These are phyloP conservation scores for Neuroscelio doddi DNA, from an alignment of 2,888 invertebrate genomes.

Conservation along the genomic window DNA sequence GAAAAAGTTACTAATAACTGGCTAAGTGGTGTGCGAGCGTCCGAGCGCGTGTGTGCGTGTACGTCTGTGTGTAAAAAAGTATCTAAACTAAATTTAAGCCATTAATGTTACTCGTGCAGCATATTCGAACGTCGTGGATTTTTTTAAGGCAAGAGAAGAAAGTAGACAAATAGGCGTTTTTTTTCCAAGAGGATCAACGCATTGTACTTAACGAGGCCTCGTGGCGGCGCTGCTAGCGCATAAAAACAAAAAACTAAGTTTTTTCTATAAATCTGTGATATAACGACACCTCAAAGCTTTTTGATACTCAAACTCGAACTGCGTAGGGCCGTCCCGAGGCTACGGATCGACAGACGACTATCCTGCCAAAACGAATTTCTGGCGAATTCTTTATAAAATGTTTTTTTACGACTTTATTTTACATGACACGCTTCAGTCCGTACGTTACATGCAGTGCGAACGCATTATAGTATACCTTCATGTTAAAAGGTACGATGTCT, in stretches of 20 bases:
- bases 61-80: conserved; percentile 23
- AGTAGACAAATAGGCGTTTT: conserved; percentile 4
- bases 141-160: conserved; percentile 55
- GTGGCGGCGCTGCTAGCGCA: conserved; percentile 51
- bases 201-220: conserved; percentile 43
- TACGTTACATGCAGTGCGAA: conserved; percentile 38
- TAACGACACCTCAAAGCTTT: conserved; percentile 63
- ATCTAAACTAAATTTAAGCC: conserved; percentile 59
- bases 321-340: conserved; percentile 32
- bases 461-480: conserved; percentile 41
- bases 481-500: conserved; percentile 58
- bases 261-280: conserved; percentile 69
- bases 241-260: conserved; percentile 48
- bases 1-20: conserved; percentile 57
- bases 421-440: neutral
- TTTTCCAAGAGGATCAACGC: neutral
- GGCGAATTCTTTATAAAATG: neutral
- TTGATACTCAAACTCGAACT: conserved; percentile 54
- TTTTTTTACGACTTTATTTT: neutral
- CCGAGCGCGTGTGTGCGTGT: conserved; percentile 45
- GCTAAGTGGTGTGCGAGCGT: conserved; percentile 43
- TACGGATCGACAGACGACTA: conserved; percentile 28
- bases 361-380: conserved; percentile 27
- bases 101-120: conserved; percentile 70
- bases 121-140: conserved; percentile 64